Percentiles rank a stretch among this genome's conserved stretches.
Conservation (phyloP, 2,797 vertebrate species). For the Catharus ustulatus region DNA sequence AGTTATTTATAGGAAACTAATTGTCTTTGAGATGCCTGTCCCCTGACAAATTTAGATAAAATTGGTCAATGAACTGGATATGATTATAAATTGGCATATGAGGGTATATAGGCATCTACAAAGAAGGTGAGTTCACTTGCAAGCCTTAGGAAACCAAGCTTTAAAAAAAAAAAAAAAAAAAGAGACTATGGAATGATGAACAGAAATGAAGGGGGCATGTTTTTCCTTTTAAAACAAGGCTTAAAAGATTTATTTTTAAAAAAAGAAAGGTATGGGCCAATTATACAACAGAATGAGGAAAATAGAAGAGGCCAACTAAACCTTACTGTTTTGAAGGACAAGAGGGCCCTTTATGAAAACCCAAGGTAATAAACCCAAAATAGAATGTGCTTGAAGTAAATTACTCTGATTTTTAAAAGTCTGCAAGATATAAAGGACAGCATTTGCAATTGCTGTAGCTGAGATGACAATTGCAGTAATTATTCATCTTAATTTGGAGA, state of each 20-base stretch:
- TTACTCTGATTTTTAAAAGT: background rate
- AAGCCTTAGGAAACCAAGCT: background rate
- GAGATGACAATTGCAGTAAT: background rate
- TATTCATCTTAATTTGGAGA: background rate
- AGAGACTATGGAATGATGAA: background rate
- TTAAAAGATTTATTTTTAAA: background rate
- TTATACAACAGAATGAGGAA: background rate
- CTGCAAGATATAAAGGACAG: background rate
- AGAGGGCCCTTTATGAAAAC: background rate
- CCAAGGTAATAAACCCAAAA: background rate
- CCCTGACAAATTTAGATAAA: background rate
- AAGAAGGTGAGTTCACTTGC: background rate
- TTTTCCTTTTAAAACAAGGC: background rate
- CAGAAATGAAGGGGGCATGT: background rate
- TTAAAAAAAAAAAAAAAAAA: background rate
- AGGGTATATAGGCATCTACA: background rate
- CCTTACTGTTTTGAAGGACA: slow-evolving; percentile 22
- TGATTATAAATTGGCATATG: background rate
- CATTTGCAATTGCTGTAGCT: background rate
- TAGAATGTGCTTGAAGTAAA: background rate
- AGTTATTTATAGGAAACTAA: background rate
- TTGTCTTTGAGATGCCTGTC: background rate
- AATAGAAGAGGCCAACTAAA: background rate
- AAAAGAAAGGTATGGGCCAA: background rate
- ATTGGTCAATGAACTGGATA: background rate